Conservation (phyloP, 2,113 vertebrate species). For the Oplegnathus fasciatus region DNA sequence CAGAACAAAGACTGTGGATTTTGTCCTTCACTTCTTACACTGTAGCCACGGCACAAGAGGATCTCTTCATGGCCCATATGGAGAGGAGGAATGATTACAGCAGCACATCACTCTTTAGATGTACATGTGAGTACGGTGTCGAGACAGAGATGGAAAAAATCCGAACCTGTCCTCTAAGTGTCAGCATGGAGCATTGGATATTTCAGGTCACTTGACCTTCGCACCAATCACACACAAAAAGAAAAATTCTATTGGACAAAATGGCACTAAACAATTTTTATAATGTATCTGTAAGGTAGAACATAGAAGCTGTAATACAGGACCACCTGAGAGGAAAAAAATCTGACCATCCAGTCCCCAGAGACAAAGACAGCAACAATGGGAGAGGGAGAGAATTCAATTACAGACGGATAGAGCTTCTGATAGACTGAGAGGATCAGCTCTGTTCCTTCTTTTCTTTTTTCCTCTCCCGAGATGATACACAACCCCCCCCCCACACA, state of each 20-base stretch:
- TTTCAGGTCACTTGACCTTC: slow-evolving; percentile 15
- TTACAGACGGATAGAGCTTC: slow-evolving; percentile 72
- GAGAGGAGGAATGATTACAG: background rate
- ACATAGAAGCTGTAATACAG: slow-evolving; percentile 23
- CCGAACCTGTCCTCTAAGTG: background rate
- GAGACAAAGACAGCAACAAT: slow-evolving; percentile 77
- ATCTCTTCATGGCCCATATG: background rate
- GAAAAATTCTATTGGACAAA: slow-evolving; percentile 13
- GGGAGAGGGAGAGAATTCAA: slow-evolving; percentile 75
- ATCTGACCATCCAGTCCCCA: slow-evolving; percentile 59
- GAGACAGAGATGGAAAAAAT: background rate
- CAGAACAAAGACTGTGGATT: background rate
- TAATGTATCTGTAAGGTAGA: slow-evolving; percentile 18
- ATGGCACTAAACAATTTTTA: slow-evolving; percentile 17
- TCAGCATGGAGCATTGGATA: background rate
- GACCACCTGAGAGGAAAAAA: slow-evolving; percentile 39
- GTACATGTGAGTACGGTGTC: background rate
- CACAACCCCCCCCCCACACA: slow-evolving; percentile 21
- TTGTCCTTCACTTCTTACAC: background rate
- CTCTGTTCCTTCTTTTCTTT: slow-evolving; percentile 54
- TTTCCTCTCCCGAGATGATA: slow-evolving; percentile 55
- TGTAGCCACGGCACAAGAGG: background rate
- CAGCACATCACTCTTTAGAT: background rate
- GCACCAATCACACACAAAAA: background rate
- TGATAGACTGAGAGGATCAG: slow-evolving; percentile 75